Conservation (phyloP, 2,888 invertebrate genomes). For the Stenotaenia linearis region DNA sequence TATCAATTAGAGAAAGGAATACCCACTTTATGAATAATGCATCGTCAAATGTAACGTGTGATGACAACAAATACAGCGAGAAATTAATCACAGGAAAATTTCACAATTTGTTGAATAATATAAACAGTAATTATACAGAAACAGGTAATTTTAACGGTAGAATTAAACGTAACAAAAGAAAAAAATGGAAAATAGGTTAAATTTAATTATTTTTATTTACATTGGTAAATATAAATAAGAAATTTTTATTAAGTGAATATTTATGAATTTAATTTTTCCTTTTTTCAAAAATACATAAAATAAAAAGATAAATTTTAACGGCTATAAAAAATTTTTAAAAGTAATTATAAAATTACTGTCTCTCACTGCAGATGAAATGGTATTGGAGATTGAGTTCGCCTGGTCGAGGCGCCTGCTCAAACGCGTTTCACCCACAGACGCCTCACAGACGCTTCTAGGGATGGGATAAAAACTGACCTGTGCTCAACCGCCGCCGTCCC, state of each 20-base stretch:
- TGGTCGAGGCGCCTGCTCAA: neutral
- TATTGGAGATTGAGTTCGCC: neutral
- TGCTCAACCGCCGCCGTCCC: neutral
- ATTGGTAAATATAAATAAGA: no score
- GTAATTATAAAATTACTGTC: neutral
- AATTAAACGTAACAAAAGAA: no score
- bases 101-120: no score
- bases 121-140: neutral
- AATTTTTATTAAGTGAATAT: no score
- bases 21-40: neutral
- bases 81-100: no score
- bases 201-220: no score
- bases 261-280: no score
- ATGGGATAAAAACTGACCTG: slow-evolving; percentile 10
- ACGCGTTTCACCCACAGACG: neutral
- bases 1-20: neutral
- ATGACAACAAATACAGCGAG: neutral
- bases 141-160: neutral
- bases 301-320: no score
- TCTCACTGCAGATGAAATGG: neutral
- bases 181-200: no score
- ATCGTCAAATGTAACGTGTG: neutral
- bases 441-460: neutral
- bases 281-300: no score
- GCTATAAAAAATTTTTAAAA: neutral